Evolutionary conservation across 2,797 vertebrate species (phyloP), one percentile per base, ranked within the genome.

Genomic region (Australoheros facetus): DNA sequence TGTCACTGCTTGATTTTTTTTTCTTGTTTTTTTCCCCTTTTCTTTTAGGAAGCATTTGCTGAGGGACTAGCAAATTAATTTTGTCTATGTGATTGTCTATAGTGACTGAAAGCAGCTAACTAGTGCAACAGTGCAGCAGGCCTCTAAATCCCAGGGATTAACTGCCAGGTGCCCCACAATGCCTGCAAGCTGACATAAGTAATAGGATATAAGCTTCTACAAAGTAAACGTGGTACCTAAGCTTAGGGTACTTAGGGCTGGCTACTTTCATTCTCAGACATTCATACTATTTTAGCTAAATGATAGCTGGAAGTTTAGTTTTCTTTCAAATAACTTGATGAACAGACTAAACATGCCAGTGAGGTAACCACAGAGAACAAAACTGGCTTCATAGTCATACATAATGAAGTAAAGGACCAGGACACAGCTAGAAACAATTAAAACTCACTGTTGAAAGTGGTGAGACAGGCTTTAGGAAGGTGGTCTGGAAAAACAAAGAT

Each of bases 141-240:
- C 73, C 51, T 86, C 57, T 82, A 88, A 94, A 90, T 88, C 90
- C 79, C 32, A 48, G 17, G 64, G 89, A 93, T 94, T 93, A 94
- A 57, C 83, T 87, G 85, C 82, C 88, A 94, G 87, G 82, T 87
- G 83, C 71, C 75, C 79, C 74, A 85, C 85, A 80, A 75, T 80
- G 83, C 60, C 70, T 82, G 86, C 73, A 81, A 72, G 73, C 72
- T 91, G 83, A 91, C 88, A 87, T 71, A 79, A 84, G 87, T 88
- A 90, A 88, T 71, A 81, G 74, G 71, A 85, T 80, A 88, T 79
- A 77, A 85, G 42, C 30, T 74, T 90, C 58, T 57, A 71, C 32
- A 26, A 74, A 59, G 82, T 83, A 86, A 90, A 93, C 81, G 82
- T 85, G 81, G 90, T 91, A 89, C 79, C 69, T 62, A 81, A 88